phyloP scores from a whole-genome alignment of 1,140 invertebrate genomes.

The Chlorops oryzae region DNA sequence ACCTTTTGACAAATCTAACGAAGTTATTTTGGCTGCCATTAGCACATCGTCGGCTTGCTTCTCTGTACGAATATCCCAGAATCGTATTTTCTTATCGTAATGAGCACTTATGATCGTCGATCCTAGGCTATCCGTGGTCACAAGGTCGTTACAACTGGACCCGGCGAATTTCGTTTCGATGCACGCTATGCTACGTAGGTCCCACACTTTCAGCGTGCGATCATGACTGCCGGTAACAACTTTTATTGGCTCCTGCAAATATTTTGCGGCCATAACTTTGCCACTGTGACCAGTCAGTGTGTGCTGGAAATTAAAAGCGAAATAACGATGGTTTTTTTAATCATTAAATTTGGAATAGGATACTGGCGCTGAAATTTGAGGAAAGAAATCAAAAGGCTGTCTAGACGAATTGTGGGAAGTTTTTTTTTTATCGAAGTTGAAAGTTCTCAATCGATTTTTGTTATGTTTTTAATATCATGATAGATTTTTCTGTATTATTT shows the following conservation, averaged over 20 bases:
- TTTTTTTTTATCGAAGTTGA: too few relatives aligned
- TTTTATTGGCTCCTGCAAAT: conserved; percentile 80
- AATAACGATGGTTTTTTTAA: too few relatives aligned
- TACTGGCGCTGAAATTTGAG: too few relatives aligned
- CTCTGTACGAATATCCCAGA: conserved; percentile 89
- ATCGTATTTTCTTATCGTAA: conserved; percentile 93
- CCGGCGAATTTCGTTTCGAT: conserved; percentile 95
- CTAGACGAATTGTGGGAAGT: too few relatives aligned
- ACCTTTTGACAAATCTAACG: conserved; percentile 88
- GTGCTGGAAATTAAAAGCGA: conserved; percentile 66
- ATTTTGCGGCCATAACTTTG: conserved; percentile 92
- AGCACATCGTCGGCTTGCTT: conserved; percentile 75
- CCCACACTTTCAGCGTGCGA: conserved; percentile 95
- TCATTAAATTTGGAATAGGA: too few relatives aligned
- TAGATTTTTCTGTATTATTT: too few relatives aligned
- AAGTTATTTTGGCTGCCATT: conserved; percentile 90
- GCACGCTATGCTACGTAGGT: conserved; percentile 85
- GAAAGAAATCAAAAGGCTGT: too few relatives aligned
- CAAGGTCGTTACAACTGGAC: conserved; percentile 93
- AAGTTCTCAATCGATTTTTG: too few relatives aligned
- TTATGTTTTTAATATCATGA: too few relatives aligned
- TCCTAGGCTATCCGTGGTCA: conserved; percentile 80
- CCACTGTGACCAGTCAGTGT: conserved; percentile 94
- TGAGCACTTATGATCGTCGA: conserved; percentile 93
- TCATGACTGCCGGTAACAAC: conserved; percentile 93